Percentiles rank a stretch among this genome's conserved stretches.
phyloP scores from a whole-genome alignment of 2,888 invertebrate species.

The Trypoxylon attenuatum region DNA sequence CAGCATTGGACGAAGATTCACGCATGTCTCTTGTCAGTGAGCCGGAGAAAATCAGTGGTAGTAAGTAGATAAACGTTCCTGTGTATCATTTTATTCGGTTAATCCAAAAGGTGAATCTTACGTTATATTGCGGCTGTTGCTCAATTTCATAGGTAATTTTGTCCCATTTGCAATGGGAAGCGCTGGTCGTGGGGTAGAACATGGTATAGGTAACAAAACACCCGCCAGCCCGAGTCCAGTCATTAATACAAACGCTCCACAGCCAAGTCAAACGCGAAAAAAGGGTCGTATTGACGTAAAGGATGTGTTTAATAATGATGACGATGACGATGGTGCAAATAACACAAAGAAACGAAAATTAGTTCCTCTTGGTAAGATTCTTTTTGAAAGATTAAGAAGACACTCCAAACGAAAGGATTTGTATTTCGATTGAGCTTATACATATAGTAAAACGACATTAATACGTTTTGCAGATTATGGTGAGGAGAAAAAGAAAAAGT shows the following conservation, averaged over 20 bases:
- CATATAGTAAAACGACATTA: no score
- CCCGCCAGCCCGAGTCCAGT: conserved; percentile 69
- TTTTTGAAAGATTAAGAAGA: background rate
- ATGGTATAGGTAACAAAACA: conserved; percentile 69
- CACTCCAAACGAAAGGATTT: no score
- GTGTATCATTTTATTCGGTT: background rate
- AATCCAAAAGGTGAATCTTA: background rate
- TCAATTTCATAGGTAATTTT: conserved; percentile 72
- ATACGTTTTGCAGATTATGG: conserved; percentile 78
- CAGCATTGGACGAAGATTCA: conserved; percentile 69
- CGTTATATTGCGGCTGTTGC: background rate
- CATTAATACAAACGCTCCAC: conserved; percentile 57
- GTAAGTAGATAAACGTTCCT: conserved; percentile 48
- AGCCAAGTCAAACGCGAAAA: conserved; percentile 77
- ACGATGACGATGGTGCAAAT: conserved; percentile 80
- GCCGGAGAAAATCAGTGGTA: conserved; percentile 70
- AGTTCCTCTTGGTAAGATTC: conserved; percentile 81
- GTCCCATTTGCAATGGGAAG: conserved; percentile 73
- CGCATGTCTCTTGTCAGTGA: conserved; percentile 72
- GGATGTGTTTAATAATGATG: conserved; percentile 91
- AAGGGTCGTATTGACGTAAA: conserved; percentile 83
- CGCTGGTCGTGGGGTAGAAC: conserved; percentile 65
- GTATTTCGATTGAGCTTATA: background rate
- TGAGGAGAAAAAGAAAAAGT: conserved; percentile 78
- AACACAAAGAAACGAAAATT: conserved; percentile 84